Conservation (phyloP, 2,888 invertebrate genomes). For the Zygogramma bicolorata region DNA sequence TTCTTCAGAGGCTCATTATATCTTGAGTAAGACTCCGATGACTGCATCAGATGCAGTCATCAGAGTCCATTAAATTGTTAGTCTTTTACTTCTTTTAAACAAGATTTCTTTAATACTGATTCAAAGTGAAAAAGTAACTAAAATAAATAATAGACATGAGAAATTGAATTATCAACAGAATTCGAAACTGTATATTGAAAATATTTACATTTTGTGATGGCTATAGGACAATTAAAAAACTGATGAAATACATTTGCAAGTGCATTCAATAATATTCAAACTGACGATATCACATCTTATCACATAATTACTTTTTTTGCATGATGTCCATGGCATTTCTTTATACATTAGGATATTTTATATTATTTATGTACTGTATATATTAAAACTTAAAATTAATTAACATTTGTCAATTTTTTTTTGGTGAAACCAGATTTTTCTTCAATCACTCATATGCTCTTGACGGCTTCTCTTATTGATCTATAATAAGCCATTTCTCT, state of each 20-base stretch:
- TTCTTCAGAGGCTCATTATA: no score
- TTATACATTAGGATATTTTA: background rate
- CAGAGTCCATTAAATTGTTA: no score
- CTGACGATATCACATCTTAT: background rate
- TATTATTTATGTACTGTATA: background rate
- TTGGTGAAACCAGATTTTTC: background rate
- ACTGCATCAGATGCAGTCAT: no score
- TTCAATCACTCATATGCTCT: no score
- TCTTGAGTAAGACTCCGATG: no score
- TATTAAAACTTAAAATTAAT: background rate
- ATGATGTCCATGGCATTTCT: background rate
- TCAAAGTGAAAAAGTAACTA: no score
- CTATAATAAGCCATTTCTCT: conserved; percentile 94
- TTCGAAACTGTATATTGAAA: background rate
- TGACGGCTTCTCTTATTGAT: conserved; percentile 68
- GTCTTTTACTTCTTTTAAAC: no score
- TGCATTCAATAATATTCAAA: background rate
- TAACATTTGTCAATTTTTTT: background rate
- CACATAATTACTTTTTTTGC: background rate
- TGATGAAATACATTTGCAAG: background rate
- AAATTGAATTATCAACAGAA: background rate
- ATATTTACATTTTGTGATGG: background rate
- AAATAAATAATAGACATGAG: no score
- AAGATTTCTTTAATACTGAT: no score
- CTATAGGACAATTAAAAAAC: background rate